These are phyloP conservation scores for Drosophila nigrodunni DNA, from an alignment of 1,140 invertebrate genomes.

Conservation along the genomic window DNA sequence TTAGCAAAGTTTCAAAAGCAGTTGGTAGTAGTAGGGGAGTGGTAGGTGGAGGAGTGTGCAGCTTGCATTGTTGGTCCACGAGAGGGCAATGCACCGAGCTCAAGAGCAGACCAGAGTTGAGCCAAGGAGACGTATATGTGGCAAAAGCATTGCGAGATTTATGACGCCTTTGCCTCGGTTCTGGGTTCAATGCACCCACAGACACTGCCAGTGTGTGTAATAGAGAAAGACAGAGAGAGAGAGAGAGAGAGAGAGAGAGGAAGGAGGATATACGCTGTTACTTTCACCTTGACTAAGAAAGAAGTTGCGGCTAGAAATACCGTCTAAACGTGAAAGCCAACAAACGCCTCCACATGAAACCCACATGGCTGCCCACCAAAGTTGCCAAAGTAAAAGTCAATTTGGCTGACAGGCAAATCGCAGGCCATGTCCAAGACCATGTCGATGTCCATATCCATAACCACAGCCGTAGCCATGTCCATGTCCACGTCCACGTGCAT, in stretches of 20 bases:
- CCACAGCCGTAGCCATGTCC: neutral
- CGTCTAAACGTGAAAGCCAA: slow-evolving; percentile 72
- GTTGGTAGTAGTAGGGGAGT: too few species aligned
- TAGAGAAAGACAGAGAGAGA: neutral
- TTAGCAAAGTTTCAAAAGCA: too few species aligned
- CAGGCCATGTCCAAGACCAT: slow-evolving; percentile 22
- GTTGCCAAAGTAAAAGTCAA: slow-evolving; percentile 72
- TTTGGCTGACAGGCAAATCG: slow-evolving; percentile 71
- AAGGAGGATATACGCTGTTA: slow-evolving; percentile 20
- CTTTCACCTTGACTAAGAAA: slow-evolving; percentile 59
- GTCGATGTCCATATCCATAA: neutral
- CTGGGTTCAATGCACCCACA: slow-evolving; percentile 41
- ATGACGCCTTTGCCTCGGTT: slow-evolving; percentile 43
- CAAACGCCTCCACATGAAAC: slow-evolving; percentile 62
- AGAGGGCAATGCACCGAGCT: slow-evolving; percentile 36
- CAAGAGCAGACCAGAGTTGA: slow-evolving; percentile 9
- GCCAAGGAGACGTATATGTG: slow-evolving; percentile 23
- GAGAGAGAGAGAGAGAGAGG: neutral
- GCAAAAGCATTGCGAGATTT: slow-evolving; percentile 39
- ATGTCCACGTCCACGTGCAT: slow-evolving; percentile 8
- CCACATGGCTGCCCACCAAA: slow-evolving; percentile 4
- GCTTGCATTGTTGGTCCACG: slow-evolving; percentile 29
- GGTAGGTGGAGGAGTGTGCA: slow-evolving; percentile 1
- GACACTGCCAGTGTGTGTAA: neutral
- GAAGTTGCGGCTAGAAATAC: slow-evolving; percentile 52